These are phyloP conservation scores for Pelochelys cantorii DNA, from an alignment of 2,797 vertebrate species.

Conservation along the genomic window DNA sequence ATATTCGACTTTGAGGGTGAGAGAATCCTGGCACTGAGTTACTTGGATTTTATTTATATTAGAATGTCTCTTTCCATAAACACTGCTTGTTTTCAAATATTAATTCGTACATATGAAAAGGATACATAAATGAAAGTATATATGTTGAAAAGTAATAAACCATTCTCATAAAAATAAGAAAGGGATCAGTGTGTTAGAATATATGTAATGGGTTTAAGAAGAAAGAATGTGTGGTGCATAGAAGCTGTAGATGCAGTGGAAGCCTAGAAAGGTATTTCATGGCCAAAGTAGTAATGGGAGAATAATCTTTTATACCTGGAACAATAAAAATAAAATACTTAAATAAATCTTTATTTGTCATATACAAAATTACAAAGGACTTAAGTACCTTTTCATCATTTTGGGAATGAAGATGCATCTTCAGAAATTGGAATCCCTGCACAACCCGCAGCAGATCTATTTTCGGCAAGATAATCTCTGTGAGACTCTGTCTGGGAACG, in stretches of 20 bases:
- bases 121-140: background rate
- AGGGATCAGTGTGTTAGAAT: background rate
- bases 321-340: background rate
- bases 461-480: constrained; percentile 93
- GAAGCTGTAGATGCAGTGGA: background rate
- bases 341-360: background rate
- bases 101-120: background rate
- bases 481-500: constrained; percentile 93
- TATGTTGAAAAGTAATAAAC: constrained; percentile 12
- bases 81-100: constrained; percentile 16
- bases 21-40: constrained; percentile 19
- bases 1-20: constrained; percentile 95
- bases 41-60: background rate
- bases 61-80: background rate
- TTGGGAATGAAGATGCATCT: constrained; percentile 93
- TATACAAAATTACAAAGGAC: background rate
- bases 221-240: too few species aligned
- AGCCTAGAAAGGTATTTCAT: background rate
- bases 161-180: background rate
- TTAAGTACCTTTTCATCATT: constrained; percentile 51
- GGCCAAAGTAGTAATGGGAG: background rate
- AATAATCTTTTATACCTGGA: background rate
- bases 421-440: constrained; percentile 90
- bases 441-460: constrained; percentile 92
- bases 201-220: background rate